Evolutionary conservation across 2,888 invertebrate genomes (phyloP), one percentile per base, ranked within the genome.

Genomic region (Drosophila affinis): DNA sequence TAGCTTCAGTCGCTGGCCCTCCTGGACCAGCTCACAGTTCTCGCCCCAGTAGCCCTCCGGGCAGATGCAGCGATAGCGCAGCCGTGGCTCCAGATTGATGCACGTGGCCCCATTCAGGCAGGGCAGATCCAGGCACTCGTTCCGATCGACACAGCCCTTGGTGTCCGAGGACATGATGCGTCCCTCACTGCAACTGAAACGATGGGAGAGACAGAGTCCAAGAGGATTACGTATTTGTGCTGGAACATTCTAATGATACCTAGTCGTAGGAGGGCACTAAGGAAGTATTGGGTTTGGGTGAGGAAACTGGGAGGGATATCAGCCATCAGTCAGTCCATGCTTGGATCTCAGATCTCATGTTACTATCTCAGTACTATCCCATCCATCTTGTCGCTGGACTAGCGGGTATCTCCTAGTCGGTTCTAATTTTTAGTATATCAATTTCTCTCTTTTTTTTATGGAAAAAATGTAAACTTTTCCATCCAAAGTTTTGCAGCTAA

Each of bases 41-140:
- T 97, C 97, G 87, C 98, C 98, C 96, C 97, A 97, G 93, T 96
- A 98, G 78, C 98, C 97, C 89, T 97, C 97, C 45, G 96, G 96
- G 91, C 98, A 98, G 87, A 96, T 95, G 93, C 98, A 98, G 90
- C 96, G 95, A 92, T 96, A 96, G 34, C 96, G 94, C 90, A 97
- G 94, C 84, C 96, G 95, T 77, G 97, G 97, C 92, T 98, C 97
- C 91, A 97, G 95, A 93, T 98, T 98, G 92, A 96, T 95, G 93
- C 98, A 98, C 77, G 96, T 95, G 80, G 98, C 98, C 76, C 98
- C 98, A 92, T 98, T 98, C 90, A 97, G 94, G 92, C 98, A 98
- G 73, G 98, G 98, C 93, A 96, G 95, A 93, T 98, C 97, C 92
- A 97, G 94, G 93, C 98, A 98, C 93, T 98, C 98, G 93, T 98